These are phyloP conservation scores for Meriones psammophilus DNA, from an alignment of 2,797 vertebrate genomes.

Conservation along the genomic window DNA sequence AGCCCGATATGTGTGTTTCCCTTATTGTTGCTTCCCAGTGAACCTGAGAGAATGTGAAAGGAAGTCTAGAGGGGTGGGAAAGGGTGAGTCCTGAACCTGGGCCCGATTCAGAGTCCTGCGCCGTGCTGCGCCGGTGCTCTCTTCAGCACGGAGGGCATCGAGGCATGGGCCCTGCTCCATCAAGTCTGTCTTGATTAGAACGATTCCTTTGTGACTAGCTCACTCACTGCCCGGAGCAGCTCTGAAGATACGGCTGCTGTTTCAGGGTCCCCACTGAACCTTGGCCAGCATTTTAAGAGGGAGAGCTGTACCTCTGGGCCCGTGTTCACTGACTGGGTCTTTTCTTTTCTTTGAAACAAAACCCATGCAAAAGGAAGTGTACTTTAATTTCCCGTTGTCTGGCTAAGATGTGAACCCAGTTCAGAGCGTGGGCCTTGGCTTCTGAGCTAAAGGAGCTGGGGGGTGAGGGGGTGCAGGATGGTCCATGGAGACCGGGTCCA, in stretches of 20 bases:
- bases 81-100: not conserved
- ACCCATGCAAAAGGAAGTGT: constrained; percentile 78
- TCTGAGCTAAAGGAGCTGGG: not conserved
- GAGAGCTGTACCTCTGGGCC: not conserved
- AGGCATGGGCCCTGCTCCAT: not conserved
- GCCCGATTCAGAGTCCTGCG: not conserved
- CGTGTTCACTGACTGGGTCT: not conserved
- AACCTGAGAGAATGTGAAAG: not conserved
- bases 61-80: not conserved
- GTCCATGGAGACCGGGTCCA: constrained; percentile 64
- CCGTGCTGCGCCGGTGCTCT: not conserved
- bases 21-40: not conserved
- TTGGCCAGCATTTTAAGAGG: not conserved
- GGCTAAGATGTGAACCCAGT: constrained; percentile 75
- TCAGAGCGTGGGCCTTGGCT: not conserved
- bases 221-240: constrained; percentile 48
- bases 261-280: not conserved
- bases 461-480: not conserved
- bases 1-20: not conserved
- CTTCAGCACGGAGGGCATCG: not conserved
- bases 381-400: constrained; percentile 72
- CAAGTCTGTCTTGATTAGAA: constrained; percentile 41
- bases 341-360: constrained; percentile 77
- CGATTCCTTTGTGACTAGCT: constrained; percentile 48
- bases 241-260: not conserved